Base-by-base conservation (phyloP, 2,797 vertebrate genomes). In the Typhlichthys subterraneus region DNA sequence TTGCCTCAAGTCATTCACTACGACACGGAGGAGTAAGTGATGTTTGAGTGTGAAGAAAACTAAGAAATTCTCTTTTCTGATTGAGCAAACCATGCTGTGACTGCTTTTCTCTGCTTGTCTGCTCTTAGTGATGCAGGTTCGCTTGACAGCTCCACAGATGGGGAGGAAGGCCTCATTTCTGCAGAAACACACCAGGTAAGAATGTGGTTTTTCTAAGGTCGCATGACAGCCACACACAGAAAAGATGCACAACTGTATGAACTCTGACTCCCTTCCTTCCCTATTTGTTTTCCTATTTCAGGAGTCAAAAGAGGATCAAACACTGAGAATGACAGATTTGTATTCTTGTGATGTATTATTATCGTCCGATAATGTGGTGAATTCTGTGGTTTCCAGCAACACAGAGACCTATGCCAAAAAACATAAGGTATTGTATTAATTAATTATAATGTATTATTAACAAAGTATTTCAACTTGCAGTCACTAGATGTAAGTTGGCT, bases 1-100 rank as follows among this genome's bases (percentile, higher is more conserved):
- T 57, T 87, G 63, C 89, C 87, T 69, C 80, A 85, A 71, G 79
- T 86, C 50, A 82, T 87, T 73, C 71, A 77, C 53, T 89, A 87
- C 64, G 89, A 92, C 19, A 87, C 72, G 55, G 87, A 92, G 57
- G 90, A 88, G 91, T 91, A 71, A 75, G 77, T 19, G 38, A 11
- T 54, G 33, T 23, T 65, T 14, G 50, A 52, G n/a, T 45, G 12
- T 33, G 31, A 17, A 29, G 5, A 69, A 4, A 59, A 57, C 38
- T 9, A 8, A 42, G 38, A 8, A 2, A 42, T 9, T 42, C 1
- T 8, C 38, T 42, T 42, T 42, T 42, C 38, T 42, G 9, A 42
- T 10, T 9, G 38, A 42, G 38, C 5, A 42, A 48, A 12, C 31
- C 33, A 0, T 53, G 31, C n/a, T 45, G 10, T 10, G 2, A 57